These are phyloP conservation scores for Forbesichthys agassizii DNA, from an alignment of 2,113 vertebrate species.

Conservation along the genomic window DNA sequence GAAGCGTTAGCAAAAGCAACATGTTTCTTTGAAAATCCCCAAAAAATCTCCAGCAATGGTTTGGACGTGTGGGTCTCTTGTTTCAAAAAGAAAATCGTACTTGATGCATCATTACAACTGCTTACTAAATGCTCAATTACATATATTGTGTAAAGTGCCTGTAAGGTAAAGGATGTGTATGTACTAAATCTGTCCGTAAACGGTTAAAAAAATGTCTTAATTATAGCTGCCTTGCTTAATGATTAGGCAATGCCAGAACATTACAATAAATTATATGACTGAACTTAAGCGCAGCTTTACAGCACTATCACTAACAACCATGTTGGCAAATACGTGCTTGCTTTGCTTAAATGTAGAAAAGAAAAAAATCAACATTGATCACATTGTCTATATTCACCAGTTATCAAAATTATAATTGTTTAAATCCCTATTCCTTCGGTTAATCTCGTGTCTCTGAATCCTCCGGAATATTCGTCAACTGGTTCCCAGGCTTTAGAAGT, in stretches of 20 bases:
- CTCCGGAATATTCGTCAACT: slow-evolving; percentile 15
- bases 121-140: too few species aligned
- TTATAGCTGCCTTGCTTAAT: neutral
- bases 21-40: slow-evolving; percentile 71
- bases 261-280: slow-evolving; percentile 3
- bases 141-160: too few species aligned
- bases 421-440: neutral
- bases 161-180: too few species aligned
- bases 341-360: too few species aligned
- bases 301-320: slow-evolving; percentile 29
- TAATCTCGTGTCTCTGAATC: slow-evolving; percentile 23
- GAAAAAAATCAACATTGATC: neutral
- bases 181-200: too few species aligned
- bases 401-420: neutral
- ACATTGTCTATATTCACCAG: neutral
- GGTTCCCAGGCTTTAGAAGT: slow-evolving; percentile 42
- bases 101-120: slow-evolving; percentile 15
- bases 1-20: slow-evolving; percentile 70
- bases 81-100: slow-evolving; percentile 19
- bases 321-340: slow-evolving; percentile 18
- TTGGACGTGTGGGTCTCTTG: slow-evolving; percentile 12
- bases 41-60: slow-evolving; percentile 33
- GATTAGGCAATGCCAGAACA: neutral
- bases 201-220: neutral
- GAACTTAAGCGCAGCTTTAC: slow-evolving; percentile 41